These are phyloP conservation scores for Trogon melanurus DNA, from an alignment of 2,113 vertebrate genomes.

Conservation along the genomic window DNA sequence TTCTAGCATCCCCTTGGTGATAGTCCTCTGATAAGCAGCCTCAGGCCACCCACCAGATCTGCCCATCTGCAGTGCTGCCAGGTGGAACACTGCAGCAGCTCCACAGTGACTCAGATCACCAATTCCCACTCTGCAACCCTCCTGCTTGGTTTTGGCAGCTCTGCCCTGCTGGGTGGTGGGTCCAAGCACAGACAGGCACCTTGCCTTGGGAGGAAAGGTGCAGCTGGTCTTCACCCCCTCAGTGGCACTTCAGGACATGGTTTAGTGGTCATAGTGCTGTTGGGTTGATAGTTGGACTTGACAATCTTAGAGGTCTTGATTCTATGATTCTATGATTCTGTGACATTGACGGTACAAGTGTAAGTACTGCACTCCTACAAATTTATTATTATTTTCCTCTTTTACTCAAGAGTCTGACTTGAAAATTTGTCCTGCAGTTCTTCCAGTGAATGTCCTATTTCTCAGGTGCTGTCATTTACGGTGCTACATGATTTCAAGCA, in stretches of 20 bases:
- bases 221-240: not conserved
- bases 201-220: not conserved
- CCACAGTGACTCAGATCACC: not conserved
- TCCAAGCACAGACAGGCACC: not conserved
- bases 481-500: not conserved
- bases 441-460: not conserved
- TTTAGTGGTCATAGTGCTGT: too few species aligned
- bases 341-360: not conserved
- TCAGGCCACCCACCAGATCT: not conserved
- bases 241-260: not conserved
- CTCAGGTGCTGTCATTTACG: not conserved
- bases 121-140: not conserved
- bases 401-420: not conserved
- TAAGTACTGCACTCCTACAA: not conserved
- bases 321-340: too few species aligned
- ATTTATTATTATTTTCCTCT: not conserved
- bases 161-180: not conserved
- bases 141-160: not conserved
- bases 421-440: not conserved
- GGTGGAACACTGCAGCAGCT: rapidly evolving
- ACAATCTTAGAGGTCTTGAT: too few species aligned
- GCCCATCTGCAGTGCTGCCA: not conserved
- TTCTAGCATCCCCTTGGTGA: not conserved
- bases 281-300: too few species aligned
- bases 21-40: not conserved